phyloP scores from a whole-genome alignment of 2,888 invertebrate genomes.

The Stenolophus ochropezus region DNA sequence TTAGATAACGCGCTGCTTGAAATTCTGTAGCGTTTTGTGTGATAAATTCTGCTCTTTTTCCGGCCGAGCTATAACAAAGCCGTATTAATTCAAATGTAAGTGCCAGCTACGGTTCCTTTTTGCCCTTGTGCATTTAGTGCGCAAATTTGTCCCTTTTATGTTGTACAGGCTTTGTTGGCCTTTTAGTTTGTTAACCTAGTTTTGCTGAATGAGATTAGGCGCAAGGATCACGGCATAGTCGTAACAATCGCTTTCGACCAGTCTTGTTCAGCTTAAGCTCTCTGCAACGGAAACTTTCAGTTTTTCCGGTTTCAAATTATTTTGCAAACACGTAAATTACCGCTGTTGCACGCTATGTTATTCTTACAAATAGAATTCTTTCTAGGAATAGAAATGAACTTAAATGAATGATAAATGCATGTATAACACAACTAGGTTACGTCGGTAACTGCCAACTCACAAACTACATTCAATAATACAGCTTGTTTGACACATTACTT shows the following conservation, averaged over 20 bases:
- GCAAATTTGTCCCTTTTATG: conserved; percentile 44
- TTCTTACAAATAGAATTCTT: conserved; percentile 1
- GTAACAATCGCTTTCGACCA: background rate
- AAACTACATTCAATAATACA: no score
- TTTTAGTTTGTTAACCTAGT: conserved; percentile 48
- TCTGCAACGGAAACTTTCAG: conserved; percentile 10
- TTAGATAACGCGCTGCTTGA: conserved; percentile 50
- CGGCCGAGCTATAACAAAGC: conserved; percentile 29
- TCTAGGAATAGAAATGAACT: background rate
- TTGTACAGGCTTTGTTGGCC: conserved; percentile 37
- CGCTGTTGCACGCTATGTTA: background rate
- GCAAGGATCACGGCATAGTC: background rate
- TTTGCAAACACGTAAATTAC: conserved; percentile 21
- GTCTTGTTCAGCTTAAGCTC: background rate
- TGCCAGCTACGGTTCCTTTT: conserved; percentile 32
- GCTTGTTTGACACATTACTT: no score
- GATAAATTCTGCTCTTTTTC: conserved; percentile 44
- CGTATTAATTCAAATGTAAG: conserved; percentile 50
- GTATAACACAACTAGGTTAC: no score
- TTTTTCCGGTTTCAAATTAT: conserved; percentile 34
- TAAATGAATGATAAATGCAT: no score
- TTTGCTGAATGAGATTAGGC: conserved; percentile 16
- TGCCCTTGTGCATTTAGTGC: conserved; percentile 28
- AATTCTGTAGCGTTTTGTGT: conserved; percentile 40
- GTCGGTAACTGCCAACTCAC: no score